Base-by-base conservation (phyloP, 2,888 invertebrate genomes). In the Patella pellucida region DNA sequence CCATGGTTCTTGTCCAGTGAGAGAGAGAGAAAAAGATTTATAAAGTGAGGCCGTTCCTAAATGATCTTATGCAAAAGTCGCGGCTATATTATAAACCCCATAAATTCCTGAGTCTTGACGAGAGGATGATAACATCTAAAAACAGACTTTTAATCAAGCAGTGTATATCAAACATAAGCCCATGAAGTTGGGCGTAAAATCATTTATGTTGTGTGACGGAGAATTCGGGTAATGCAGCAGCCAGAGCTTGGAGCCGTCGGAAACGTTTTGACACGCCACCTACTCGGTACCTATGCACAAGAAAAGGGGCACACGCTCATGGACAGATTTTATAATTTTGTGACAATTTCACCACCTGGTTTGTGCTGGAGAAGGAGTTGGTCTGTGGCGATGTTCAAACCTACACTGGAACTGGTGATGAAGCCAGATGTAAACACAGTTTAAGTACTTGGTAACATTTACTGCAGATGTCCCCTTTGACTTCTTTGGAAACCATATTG, bases 71-170 rank as follows among this genome's bases (percentile, higher is more conserved):
- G 16, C 23, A 15, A 19, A 77, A 68, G 52, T 80, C 77, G 51
- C 68, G 52, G 31, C 50, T 76, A 27, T 76, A 56, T 69, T 80
- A 73, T 71, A 23, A 19, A n/a, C 77, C 79, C 23, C 19, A 52
- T 15, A 52, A 72, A 51, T 51, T 70, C 56, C 31, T 78, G 19
- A 71, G 78, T 15, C 52, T 79, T 15, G 79, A 79, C 67, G 75
- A 79, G 62, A 78, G 78, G 1, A 79, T 79, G 78, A 79, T 79
- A 15, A 75, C 76, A 31, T 76, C 75, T 51, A 76, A 79, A 76
- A 79, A 79, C 41, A 15, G 72, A 1, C 12, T 79, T 41, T 52
- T 56, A 14, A 72, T 77, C 52, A 75, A 75, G 56, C 77, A 77
- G 1, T n/a, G n/a, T 41, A 41, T 41, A 41, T 41, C 41, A 9